Evolutionary conservation across 2,113 vertebrate species (phyloP).

Genomic region (Rhynchomys soricoides): DNA sequence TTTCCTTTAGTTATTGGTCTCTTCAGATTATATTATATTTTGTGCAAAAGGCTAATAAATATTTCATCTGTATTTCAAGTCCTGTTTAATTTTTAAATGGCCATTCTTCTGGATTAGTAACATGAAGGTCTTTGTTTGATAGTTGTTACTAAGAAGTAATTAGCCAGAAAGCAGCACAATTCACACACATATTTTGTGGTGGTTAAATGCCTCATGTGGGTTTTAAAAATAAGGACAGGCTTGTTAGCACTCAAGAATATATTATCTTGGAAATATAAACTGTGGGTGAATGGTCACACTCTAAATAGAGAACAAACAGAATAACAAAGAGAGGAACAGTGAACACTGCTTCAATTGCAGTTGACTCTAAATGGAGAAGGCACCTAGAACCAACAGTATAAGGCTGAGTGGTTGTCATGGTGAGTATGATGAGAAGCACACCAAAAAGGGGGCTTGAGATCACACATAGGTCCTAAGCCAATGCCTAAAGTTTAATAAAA

Average conservation of each 20-base stretch:
- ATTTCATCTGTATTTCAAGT: constrained; percentile 48
- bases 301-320: background rate
- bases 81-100: constrained; percentile 64
- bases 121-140: constrained; percentile 8
- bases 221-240: background rate
- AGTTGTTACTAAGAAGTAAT: constrained; percentile 44
- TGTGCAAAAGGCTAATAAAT: constrained; percentile 58
- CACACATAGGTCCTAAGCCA: background rate
- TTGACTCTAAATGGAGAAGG: background rate
- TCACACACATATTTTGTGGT: constrained; percentile 17
- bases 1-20: background rate
- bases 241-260: background rate
- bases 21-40: constrained; percentile 50
- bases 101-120: background rate
- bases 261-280: background rate
- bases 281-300: background rate
- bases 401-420: background rate
- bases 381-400: background rate
- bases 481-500: background rate
- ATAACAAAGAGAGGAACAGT: background rate
- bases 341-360: background rate
- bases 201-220: background rate
- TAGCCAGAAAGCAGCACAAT: constrained; percentile 17
- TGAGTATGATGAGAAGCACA: background rate
- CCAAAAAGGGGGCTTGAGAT: background rate